Percentiles rank a stretch among this genome's conserved stretches.
Conservation (phyloP, 2,888 invertebrate species). For the Hirtodrosophila duncani region DNA sequence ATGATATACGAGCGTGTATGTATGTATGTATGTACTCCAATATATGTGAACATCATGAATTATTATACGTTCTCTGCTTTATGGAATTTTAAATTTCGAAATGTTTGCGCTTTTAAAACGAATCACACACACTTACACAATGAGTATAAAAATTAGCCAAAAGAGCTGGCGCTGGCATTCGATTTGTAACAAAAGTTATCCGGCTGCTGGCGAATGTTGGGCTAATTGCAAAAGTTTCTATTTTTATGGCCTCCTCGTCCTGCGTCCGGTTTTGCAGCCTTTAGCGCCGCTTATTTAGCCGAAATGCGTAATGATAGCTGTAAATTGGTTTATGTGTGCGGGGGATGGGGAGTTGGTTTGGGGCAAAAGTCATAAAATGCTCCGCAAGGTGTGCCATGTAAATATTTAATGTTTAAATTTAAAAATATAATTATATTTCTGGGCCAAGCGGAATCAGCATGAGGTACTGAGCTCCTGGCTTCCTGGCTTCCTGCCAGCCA, state of each 20-base stretch:
- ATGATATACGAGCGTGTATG: conserved; percentile 36
- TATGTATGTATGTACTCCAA: not conserved
- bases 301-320: conserved; percentile 16
- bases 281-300: conserved; percentile 17
- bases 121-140: no score
- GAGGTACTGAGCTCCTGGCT: conserved; percentile 35
- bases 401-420: conserved; percentile 64
- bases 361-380: conserved; percentile 7
- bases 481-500: conserved; percentile 52
- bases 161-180: no score
- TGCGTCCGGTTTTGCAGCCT: conserved; percentile 2
- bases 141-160: no score
- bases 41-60: conserved; percentile 47
- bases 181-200: conserved; percentile 6
- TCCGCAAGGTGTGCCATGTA: conserved; percentile 19
- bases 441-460: conserved; percentile 46
- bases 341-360: conserved; percentile 15
- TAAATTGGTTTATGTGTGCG: conserved; percentile 46
- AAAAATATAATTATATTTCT: conserved; percentile 59
- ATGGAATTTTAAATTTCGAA: conserved; percentile 49
- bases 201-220: conserved; percentile 3
- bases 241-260: not conserved
- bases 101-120: conserved; percentile 19
- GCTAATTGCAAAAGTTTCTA: conserved; percentile 24
- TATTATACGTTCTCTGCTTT: conserved; percentile 40